Percentiles rank a stretch among this genome's conserved stretches.
phyloP scores from a whole-genome alignment of 2,113 vertebrate genomes.

The Felis chaus region DNA sequence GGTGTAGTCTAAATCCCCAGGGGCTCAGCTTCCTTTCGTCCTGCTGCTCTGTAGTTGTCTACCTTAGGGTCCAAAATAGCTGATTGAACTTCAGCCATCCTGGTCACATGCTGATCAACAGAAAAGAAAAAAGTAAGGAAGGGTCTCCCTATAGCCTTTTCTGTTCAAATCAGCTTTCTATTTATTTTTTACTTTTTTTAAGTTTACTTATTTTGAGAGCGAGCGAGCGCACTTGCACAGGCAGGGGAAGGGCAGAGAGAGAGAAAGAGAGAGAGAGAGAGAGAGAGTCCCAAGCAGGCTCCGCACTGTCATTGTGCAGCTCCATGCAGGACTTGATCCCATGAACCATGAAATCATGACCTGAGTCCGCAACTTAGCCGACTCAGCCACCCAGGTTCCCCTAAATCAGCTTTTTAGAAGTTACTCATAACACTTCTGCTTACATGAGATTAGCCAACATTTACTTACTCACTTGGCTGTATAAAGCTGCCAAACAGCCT shows the following conservation, averaged over 20 bases:
- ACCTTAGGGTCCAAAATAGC: background rate
- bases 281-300: no score
- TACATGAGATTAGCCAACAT: background rate
- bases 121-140: background rate
- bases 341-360: no score
- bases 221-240: no score
- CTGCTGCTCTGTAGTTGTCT: background rate
- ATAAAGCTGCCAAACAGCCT: background rate
- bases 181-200: no score
- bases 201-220: no score
- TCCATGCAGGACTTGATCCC: no score
- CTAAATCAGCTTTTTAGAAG: background rate
- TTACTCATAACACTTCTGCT: background rate
- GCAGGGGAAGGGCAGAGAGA: no score
- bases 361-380: no score
- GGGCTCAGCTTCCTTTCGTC: background rate
- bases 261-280: no score
- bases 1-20: background rate
- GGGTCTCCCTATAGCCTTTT: background rate
- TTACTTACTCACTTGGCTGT: background rate
- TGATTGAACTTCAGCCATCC: background rate
- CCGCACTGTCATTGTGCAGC: no score
- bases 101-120: no score
- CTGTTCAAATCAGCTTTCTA: background rate
- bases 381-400: no score